These are phyloP conservation scores for Lacanobia wlatinum DNA, from an alignment of 2,888 invertebrate genomes.

Conservation along the genomic window DNA sequence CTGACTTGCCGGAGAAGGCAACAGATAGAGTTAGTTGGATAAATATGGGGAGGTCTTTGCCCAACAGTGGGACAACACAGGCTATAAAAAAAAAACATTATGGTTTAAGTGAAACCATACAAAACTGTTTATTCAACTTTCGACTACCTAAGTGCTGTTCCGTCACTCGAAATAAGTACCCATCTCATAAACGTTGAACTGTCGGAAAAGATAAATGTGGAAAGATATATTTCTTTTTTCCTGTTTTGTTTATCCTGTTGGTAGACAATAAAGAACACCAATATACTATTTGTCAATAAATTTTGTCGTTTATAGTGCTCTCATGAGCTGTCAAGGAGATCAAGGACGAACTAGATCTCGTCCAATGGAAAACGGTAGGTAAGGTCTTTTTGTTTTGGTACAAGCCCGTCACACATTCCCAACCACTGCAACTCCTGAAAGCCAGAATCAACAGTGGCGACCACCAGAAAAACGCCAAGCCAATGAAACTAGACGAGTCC, in stretches of 20 bases:
- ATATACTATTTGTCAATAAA: conserved; percentile 6
- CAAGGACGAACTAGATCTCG: neutral
- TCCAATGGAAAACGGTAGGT: too few relatives aligned
- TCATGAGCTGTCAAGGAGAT: neutral
- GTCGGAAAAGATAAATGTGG: neutral
- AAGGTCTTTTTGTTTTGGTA: too few relatives aligned
- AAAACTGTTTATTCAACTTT: neutral
- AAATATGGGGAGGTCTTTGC: too few relatives aligned
- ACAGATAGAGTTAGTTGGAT: too few relatives aligned
- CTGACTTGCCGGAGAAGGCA: too few relatives aligned
- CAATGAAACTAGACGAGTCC: too few relatives aligned
- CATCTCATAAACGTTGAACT: neutral
- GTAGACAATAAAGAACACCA: neutral
- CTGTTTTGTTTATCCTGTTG: neutral
- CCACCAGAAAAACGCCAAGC: too few relatives aligned
- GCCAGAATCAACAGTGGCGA: too few relatives aligned
- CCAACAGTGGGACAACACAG: too few relatives aligned
- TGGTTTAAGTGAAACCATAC: neutral
- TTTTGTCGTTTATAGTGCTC: neutral
- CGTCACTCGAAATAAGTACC: neutral
- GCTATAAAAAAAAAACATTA: too few relatives aligned
- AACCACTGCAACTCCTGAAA: too few relatives aligned
- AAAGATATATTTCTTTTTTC: conserved; percentile 5
- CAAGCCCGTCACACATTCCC: too few relatives aligned
- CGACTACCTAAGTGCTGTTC: neutral